Percentiles rank a stretch among this genome's conserved stretches.
These are phyloP conservation scores for Papilio dardanus DNA, from an alignment of 1,140 invertebrate species.

Conservation along the genomic window DNA sequence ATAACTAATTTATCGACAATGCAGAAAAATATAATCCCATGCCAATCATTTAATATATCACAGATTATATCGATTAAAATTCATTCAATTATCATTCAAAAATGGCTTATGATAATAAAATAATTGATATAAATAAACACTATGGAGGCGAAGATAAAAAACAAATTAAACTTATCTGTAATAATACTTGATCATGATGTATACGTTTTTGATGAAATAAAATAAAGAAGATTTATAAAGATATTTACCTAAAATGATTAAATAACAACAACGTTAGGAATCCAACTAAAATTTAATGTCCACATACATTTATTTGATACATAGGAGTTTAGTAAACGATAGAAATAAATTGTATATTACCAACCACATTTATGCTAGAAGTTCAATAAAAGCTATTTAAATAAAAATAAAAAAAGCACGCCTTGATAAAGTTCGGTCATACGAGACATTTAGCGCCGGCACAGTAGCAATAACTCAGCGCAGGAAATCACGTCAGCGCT, in stretches of 20 bases:
- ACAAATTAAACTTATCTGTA: conserved; percentile 35
- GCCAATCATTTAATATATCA: conserved; percentile 37
- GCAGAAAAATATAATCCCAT: conserved; percentile 26
- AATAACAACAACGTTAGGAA: neutral
- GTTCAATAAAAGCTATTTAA: neutral
- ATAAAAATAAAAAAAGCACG: conserved; percentile 38
- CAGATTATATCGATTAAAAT: conserved; percentile 38
- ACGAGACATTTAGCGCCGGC: conserved; percentile 73
- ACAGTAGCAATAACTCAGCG: conserved; percentile 82
- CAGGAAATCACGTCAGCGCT: conserved; percentile 83
- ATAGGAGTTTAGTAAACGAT: neutral
- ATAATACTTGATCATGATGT: neutral
- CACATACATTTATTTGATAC: neutral
- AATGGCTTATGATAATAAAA: conserved; percentile 38
- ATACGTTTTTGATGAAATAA: neutral
- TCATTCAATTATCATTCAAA: conserved; percentile 42
- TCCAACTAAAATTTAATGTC: neutral
- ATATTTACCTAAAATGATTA: neutral
- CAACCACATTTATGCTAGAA: neutral
- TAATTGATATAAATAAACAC: conserved; percentile 41
- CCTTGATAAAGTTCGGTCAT: conserved; percentile 63
- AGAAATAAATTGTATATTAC: neutral
- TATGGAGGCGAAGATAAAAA: conserved; percentile 35
- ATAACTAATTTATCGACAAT: conserved; percentile 17
- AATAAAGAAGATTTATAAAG: neutral